Evolutionary conservation across 2,113 vertebrate species (phyloP).

Genomic region (Bubalus kerabau): DNA sequence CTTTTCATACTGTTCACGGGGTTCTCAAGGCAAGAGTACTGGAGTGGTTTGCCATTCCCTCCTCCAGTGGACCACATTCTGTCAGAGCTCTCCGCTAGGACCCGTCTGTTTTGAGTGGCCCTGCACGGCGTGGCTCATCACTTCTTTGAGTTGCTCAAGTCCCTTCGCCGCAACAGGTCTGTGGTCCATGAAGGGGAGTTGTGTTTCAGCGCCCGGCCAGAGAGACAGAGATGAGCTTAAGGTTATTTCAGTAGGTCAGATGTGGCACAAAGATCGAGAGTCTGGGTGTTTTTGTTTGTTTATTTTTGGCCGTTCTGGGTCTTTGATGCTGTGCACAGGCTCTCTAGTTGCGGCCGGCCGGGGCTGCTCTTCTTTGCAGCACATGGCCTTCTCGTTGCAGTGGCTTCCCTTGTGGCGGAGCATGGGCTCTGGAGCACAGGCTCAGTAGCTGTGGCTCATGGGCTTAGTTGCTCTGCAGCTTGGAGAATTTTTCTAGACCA

Average conservation of each 20-base stretch:
- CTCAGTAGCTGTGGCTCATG: neutral
- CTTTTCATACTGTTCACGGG: neutral
- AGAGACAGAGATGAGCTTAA: neutral
- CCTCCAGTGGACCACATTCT: neutral
- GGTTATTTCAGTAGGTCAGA: neutral
- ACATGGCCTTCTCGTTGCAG: accelerated
- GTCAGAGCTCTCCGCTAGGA: neutral
- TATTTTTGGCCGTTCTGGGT: neutral
- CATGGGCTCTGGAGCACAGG: neutral
- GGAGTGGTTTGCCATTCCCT: neutral
- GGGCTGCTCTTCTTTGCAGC: neutral
- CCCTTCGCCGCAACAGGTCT: neutral
- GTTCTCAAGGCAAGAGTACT: neutral
- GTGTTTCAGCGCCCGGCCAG: neutral
- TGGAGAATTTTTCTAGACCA: neutral
- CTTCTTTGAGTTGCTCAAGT: neutral
- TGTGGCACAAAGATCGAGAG: neutral
- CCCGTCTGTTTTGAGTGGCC: neutral
- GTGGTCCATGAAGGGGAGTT: neutral
- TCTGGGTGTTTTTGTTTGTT: neutral
- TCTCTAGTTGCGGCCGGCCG: accelerated
- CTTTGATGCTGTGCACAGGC: neutral
- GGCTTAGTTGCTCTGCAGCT: neutral
- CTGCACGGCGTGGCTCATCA: neutral
- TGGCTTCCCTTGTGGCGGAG: neutral